Evolutionary conservation across 2,888 invertebrate genomes (phyloP).

Genomic region (Heteropelma amictum): DNA sequence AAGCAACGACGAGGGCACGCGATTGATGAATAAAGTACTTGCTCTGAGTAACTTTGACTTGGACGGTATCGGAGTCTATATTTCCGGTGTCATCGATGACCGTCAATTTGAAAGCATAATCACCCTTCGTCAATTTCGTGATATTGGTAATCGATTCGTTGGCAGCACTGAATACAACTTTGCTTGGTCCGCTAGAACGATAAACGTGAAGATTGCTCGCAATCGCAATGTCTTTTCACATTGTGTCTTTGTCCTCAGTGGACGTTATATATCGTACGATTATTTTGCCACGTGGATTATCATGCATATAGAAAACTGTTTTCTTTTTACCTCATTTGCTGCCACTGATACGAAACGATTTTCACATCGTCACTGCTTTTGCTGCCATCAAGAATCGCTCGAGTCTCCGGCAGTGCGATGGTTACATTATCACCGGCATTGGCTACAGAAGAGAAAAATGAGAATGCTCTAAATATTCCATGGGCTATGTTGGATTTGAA

Average conservation of each 20-base stretch:
- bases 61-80: slow-evolving; percentile 85
- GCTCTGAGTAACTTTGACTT: slow-evolving; percentile 92
- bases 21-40: slow-evolving; percentile 73
- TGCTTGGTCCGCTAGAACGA: slow-evolving; percentile 79
- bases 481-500: background rate
- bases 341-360: slow-evolving; percentile 91
- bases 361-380: slow-evolving; percentile 90
- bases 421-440: slow-evolving; percentile 81
- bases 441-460: slow-evolving; percentile 75
- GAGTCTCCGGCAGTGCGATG: slow-evolving; percentile 90
- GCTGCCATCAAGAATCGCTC: slow-evolving; percentile 88
- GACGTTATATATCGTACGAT: no score
- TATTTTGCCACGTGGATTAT: no score
- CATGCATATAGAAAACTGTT: no score
- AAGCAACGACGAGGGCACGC: background rate
- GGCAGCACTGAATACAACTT: slow-evolving; percentile 77
- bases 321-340: slow-evolving; percentile 82
- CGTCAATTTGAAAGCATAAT: slow-evolving; percentile 89
- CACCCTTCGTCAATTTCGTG: slow-evolving; percentile 89
- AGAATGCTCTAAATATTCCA: background rate
- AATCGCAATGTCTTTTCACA: background rate
- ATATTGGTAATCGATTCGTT: slow-evolving; percentile 87
- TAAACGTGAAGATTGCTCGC: background rate
- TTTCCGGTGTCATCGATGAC: slow-evolving; percentile 92
- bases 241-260: no score